phyloP scores from a whole-genome alignment of 2,797 vertebrate genomes.

The Amniataba percoides region DNA sequence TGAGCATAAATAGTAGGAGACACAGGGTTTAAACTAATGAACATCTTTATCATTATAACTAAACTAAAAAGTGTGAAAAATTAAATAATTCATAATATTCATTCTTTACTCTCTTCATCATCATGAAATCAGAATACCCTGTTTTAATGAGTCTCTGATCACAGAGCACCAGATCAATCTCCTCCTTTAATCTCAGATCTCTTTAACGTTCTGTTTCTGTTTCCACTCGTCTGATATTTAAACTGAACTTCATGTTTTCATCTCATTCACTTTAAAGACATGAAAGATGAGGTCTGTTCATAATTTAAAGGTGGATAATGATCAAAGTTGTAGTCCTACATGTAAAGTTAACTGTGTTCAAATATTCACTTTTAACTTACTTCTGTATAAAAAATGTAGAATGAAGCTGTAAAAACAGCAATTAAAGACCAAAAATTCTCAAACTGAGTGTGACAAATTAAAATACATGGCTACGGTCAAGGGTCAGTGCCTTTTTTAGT shows the following conservation, averaged over 20 bases:
- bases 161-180: conserved; percentile 35
- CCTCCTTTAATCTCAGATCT: conserved; percentile 43
- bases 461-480: too few species aligned
- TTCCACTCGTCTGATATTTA: conserved; percentile 6
- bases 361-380: conserved; percentile 50
- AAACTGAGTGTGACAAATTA: too few species aligned
- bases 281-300: conserved; percentile 20
- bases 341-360: conserved; percentile 26
- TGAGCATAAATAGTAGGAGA: neutral
- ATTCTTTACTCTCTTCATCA: neutral
- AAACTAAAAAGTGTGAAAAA: neutral
- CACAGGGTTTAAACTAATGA: neutral
- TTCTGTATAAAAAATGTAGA: neutral
- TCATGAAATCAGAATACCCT: neutral
- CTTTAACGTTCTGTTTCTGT: conserved; percentile 9
- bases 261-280: conserved; percentile 26
- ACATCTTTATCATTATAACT: neutral
- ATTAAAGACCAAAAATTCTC: conserved; percentile 2
- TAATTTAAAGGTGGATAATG: conserved; percentile 39
- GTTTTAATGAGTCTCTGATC: conserved; percentile 41
- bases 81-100: neutral
- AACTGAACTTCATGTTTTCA: conserved; percentile 24
- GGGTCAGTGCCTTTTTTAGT: too few species aligned
- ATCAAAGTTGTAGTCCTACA: conserved; percentile 19
- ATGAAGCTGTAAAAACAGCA: conserved; percentile 4